These are phyloP conservation scores for Crematogaster levior DNA, from an alignment of 2,888 invertebrate genomes.

Conservation along the genomic window DNA sequence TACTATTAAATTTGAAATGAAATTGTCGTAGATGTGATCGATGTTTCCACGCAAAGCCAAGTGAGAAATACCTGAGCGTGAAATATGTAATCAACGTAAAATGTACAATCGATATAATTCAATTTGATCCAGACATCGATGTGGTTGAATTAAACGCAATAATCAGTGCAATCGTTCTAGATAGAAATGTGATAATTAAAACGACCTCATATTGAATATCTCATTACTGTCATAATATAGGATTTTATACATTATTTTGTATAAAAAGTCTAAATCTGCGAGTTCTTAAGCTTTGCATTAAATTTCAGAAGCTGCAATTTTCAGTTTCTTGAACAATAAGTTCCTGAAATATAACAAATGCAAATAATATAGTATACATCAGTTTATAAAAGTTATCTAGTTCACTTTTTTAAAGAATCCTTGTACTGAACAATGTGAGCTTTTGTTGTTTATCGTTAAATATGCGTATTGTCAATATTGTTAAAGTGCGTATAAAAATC, in stretches of 20 bases:
- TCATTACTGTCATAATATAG: not conserved
- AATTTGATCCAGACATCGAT: conserved; percentile 61
- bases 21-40: conserved; percentile 62
- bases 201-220: not conserved
- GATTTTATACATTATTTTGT: not conserved
- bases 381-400: not conserved
- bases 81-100: conserved; percentile 56
- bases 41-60: conserved; percentile 52
- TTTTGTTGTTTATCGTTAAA: not conserved
- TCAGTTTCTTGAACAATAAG: not conserved
- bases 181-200: conserved; percentile 48
- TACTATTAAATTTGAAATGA: conserved; percentile 68
- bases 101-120: conserved; percentile 62
- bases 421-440: not conserved
- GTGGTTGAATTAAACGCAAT: conserved; percentile 59
- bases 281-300: not conserved
- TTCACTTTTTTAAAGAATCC: not conserved
- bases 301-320: not conserved
- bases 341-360: not conserved
- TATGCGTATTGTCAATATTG: not conserved
- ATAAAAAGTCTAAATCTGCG: not conserved
- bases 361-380: not conserved
- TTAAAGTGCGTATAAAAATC: not conserved
- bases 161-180: conserved; percentile 32
- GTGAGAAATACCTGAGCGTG: conserved; percentile 58